phyloP scores from a whole-genome alignment of 2,888 invertebrate species.

The Chaetoderma sp. region DNA sequence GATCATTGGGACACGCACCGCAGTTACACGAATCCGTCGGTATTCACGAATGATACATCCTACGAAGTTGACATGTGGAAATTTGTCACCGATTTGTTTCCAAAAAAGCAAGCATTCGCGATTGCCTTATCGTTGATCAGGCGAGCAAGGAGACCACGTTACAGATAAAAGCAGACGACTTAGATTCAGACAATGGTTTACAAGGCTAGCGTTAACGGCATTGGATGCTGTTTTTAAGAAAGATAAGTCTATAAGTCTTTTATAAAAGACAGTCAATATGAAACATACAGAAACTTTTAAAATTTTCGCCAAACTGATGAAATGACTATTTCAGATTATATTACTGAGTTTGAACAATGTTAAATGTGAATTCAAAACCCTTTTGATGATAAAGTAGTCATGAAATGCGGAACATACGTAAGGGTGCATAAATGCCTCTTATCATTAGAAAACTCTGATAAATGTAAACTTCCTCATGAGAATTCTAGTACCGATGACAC shows the following conservation, averaged over 20 bases:
- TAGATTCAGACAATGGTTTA: not conserved
- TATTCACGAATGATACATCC: too few species aligned
- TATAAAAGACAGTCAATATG: not conserved
- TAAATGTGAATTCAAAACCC: too few species aligned
- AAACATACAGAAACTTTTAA: not conserved
- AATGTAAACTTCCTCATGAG: too few species aligned
- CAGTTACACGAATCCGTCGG: too few species aligned
- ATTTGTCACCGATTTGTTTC: not conserved
- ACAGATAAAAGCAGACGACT: not conserved
- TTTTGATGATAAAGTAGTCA: too few species aligned
- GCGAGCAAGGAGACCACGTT: not conserved
- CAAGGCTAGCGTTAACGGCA: not conserved
- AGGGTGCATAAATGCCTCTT: too few species aligned
- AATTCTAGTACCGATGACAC: too few species aligned
- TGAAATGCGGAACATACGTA: too few species aligned
- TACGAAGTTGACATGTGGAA: constrained; percentile 4
- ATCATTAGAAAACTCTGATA: too few species aligned
- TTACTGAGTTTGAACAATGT: constrained; percentile 1
- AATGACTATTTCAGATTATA: not conserved
- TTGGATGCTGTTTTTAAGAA: not conserved
- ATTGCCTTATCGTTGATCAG: not conserved
- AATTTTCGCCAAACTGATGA: not conserved
- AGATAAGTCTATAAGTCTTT: too few species aligned
- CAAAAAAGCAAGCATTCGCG: constrained; percentile 7
- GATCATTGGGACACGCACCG: too few species aligned